These are phyloP conservation scores for Apotomis betuletana DNA, from an alignment of 2,888 invertebrate genomes.

Conservation along the genomic window DNA sequence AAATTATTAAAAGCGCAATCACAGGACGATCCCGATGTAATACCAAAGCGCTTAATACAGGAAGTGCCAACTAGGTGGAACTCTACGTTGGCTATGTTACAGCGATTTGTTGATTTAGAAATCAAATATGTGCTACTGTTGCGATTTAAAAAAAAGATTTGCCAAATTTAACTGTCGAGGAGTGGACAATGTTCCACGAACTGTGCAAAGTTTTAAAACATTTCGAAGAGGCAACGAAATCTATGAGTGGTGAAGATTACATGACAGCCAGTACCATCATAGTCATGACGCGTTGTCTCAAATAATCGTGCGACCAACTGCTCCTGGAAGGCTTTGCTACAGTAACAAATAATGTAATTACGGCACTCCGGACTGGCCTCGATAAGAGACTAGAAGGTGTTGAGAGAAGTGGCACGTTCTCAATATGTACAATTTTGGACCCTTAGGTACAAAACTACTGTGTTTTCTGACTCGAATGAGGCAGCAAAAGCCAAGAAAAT, in stretches of 20 bases:
- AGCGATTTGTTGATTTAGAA: constrained; percentile 22
- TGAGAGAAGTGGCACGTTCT: constrained; percentile 44
- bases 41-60: constrained; percentile 29
- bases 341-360: constrained; percentile 18
- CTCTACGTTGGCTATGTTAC: constrained; percentile 21
- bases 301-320: constrained; percentile 25
- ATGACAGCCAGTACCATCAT: constrained; percentile 43
- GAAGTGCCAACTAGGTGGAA: constrained; percentile 20
- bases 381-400: constrained; percentile 29
- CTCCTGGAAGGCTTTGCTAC: constrained; percentile 26
- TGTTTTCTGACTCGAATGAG: constrained; percentile 16
- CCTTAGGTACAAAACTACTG: too few relatives aligned
- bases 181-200: too few relatives aligned
- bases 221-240: constrained; percentile 4
- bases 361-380: constrained; percentile 34
- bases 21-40: constrained; percentile 22
- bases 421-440: constrained; percentile 27
- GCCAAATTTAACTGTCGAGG: too few relatives aligned
- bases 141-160: too few relatives aligned
- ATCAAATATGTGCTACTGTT: constrained; percentile 5
- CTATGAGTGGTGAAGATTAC: constrained; percentile 44
- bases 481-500: constrained; percentile 39
- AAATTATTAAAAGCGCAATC: constrained; percentile 42
- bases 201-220: too few relatives aligned
- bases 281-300: constrained; percentile 14